These are phyloP conservation scores for Pseudomyrmex sp. DNA, from an alignment of 1,140 invertebrate species.

Conservation along the genomic window DNA sequence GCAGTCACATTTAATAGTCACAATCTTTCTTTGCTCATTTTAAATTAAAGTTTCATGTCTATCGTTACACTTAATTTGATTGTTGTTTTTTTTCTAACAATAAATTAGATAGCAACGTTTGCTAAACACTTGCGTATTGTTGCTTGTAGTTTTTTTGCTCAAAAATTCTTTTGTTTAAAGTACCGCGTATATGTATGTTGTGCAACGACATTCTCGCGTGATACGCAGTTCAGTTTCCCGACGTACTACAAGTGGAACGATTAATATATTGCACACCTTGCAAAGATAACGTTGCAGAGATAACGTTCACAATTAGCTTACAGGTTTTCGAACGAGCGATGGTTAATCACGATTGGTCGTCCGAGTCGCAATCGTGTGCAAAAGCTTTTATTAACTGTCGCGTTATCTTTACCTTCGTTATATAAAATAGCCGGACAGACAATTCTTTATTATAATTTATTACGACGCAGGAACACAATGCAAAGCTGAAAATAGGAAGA, in stretches of 20 bases:
- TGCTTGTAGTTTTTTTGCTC: neutral
- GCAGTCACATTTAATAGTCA: neutral
- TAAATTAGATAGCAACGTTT: too few relatives aligned
- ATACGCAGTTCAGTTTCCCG: neutral
- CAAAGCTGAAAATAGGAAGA: slow-evolving; percentile 1
- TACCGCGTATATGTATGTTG: neutral
- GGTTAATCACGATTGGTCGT: slow-evolving; percentile 34
- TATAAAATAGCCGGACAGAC: neutral
- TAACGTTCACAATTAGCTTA: slow-evolving; percentile 40
- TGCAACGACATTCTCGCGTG: slow-evolving; percentile 12
- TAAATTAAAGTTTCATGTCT: neutral
- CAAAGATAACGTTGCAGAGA: slow-evolving; percentile 41
- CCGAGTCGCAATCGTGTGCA: neutral
- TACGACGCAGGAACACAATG: slow-evolving; percentile 4
- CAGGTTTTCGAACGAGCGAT: slow-evolving; percentile 4
- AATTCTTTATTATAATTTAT: slow-evolving; percentile 18
- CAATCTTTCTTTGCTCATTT: neutral
- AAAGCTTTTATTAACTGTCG: slow-evolving; percentile 23
- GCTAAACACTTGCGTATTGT: neutral
- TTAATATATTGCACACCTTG: slow-evolving; percentile 39
- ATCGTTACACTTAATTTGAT: too few relatives aligned
- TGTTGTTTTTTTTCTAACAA: too few relatives aligned
- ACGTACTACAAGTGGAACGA: slow-evolving; percentile 8
- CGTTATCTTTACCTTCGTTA: slow-evolving; percentile 40
- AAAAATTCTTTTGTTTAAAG: neutral